Evolutionary conservation across 2,113 vertebrate species (phyloP), one percentile per base, ranked within the genome.

Genomic region (Odontophorus gujanensis): DNA sequence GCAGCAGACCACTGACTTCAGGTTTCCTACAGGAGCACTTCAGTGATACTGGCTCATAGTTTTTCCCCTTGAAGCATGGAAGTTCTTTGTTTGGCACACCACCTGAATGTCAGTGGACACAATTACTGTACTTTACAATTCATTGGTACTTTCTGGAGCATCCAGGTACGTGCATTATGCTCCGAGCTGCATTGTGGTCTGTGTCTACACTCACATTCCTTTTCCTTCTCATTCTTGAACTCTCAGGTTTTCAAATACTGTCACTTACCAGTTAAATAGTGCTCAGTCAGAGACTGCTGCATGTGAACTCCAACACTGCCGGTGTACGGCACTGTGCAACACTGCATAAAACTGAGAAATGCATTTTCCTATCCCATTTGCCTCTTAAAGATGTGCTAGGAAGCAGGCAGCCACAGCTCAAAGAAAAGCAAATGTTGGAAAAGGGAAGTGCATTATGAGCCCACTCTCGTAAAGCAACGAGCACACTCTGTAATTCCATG

Each of bases 231-330:
- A 1, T 32, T 50, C 59, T 89, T 91, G 91, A 91, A 26, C 82
- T 82, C 62, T 58, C 72, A 57, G 73, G 68, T 87, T 75, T 89
- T 87, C 78, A 94, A 93, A 85, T 32, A 8, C 55, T 80, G 71
- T 62, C 73, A 66, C 72, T 85, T 89, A 30, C 32, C 75, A 89
- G 57, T 58, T 81, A 73, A 73, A 67, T 48, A 76, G 53, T 10
- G 26, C 48, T 79, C 1, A 3, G 65, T 89, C 82, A 94, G 74
- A 63, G 24, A 6, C 20, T 14, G 73, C 76, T 79, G 84, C 4
- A 3, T 36, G 50, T 22, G 63, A 36, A 65, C 42, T 85, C 67
- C 7, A 5, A 36, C 59, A 47, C 34, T 75, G 66, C 72, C 65
- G 12, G 22, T 0, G 0, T 25, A 50, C 58, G 73, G 57, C 50